Conservation (phyloP, 1,140 invertebrate species). For the Harpegnathos saltator region DNA sequence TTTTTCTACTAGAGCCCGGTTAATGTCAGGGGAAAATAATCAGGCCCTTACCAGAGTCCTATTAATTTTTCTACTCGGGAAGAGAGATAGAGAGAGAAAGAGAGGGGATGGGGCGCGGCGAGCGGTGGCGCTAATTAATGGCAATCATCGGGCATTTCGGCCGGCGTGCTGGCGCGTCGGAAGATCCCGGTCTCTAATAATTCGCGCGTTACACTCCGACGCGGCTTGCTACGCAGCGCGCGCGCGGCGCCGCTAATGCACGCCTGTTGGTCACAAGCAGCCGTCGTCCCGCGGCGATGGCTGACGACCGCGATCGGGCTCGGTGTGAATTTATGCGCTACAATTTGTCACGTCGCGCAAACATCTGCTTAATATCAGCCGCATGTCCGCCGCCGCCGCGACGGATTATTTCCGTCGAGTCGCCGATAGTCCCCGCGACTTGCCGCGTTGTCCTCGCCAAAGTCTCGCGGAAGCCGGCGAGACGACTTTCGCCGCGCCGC, state of each 20-base stretch:
- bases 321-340: conserved; percentile 36
- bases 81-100: background rate
- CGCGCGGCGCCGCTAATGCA: conserved; percentile 19
- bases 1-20: too few relatives aligned
- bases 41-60: too few relatives aligned
- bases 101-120: too few relatives aligned
- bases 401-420: conserved; percentile 45
- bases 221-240: background rate
- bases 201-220: conserved; percentile 6
- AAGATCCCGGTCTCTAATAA: conserved; percentile 26
- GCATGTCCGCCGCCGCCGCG: conserved; percentile 47
- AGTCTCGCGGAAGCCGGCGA: too few relatives aligned
- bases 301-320: conserved; percentile 35
- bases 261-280: conserved; percentile 31
- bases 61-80: too few relatives aligned
- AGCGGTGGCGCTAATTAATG: background rate
- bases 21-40: too few relatives aligned
- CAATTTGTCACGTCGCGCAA: conserved; percentile 49
- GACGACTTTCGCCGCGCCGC: too few relatives aligned
- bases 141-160: background rate
- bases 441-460: too few relatives aligned
- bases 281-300: conserved; percentile 7
- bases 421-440: conserved; percentile 20
- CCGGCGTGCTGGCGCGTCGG: background rate
- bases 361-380: conserved; percentile 52